Base-by-base conservation (phyloP, 2,888 invertebrate genomes). In the Eupithecia pulchellata region DNA sequence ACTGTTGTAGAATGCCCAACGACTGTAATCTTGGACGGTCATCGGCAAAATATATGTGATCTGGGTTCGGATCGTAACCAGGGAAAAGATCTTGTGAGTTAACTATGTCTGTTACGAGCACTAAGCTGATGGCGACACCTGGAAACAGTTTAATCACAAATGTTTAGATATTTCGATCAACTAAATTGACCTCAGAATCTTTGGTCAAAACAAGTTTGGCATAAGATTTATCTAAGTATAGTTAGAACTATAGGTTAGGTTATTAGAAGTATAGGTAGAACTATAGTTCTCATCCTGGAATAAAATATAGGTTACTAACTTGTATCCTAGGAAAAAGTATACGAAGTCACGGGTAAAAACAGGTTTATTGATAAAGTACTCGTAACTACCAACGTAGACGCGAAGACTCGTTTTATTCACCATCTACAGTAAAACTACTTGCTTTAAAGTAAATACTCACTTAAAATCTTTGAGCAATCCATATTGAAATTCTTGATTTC, bases 41-140 rank as follows among this genome's bases (percentile, higher is more conserved):
- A 34, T 75, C 71, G 29, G 9, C 30, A 55, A 75, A 76, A 27
- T 69, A 72, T 60, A 77, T 70, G n/a, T 30, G 20, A 9, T 71
- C 75, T 11, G 68, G 67, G 32, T 66, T 68, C 20, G 62, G 66
- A 62, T 34, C 60, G 55, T 27, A 61, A 8, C 25, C 42, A 17
- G 61, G 61, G 52, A 42, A 66, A 2, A 6, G 11, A 5, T 14
- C 27, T 57, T 73, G 73, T 30, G 73, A 64, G 20, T 36, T 62
- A 1, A 61, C 67, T 32, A 47, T 42, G 20, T 42, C 6, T 36
- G 34, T 17, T 61, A 55, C 9, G 20, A 73, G 27, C 30, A 60
- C 30, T 25, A 69, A 14, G 57, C 64, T 55, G 47, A 69, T 36
- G 27, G 57, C 17, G 8, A 62, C 17, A 57, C 25, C 73, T 73